Conservation (phyloP, 2,113 vertebrate genomes). For the Apistogramma diplotaenia region DNA sequence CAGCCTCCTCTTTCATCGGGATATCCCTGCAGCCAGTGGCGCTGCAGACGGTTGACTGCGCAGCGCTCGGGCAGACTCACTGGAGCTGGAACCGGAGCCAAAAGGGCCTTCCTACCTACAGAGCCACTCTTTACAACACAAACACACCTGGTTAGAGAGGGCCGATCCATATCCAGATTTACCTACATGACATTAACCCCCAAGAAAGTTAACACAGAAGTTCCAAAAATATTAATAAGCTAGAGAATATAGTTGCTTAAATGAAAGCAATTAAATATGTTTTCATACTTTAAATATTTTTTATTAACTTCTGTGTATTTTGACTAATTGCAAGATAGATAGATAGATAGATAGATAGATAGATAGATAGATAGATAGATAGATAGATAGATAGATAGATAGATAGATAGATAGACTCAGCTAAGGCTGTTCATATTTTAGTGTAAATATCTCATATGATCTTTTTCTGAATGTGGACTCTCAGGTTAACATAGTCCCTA, state of each 20-base stretch:
- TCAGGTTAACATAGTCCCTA: background rate
- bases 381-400: no score
- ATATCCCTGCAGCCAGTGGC: slow-evolving; percentile 62
- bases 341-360: no score
- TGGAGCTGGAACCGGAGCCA: slow-evolving; percentile 63
- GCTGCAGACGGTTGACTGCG: slow-evolving; percentile 66
- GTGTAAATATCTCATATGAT: background rate
- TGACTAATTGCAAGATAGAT: no score
- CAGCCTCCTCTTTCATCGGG: slow-evolving; percentile 27
- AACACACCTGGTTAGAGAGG: background rate
- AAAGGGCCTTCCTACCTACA: slow-evolving; percentile 38
- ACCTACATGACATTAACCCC: background rate
- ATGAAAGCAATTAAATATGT: background rate
- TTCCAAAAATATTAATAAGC: background rate
- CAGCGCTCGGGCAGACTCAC: slow-evolving; percentile 48
- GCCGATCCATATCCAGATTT: background rate
- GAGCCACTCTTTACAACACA: slow-evolving; percentile 7
- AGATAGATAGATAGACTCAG: no score
- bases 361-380: no score
- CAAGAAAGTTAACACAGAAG: background rate
- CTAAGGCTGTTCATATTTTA: background rate
- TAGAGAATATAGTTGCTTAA: no score
- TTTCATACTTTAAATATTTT: background rate
- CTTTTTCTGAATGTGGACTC: background rate
- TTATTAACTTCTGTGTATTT: background rate